A percentile compares a stretch with the other conserved stretches of the same genome.
Conservation (phyloP, 2,113 vertebrate species). For the Rhegmatorhina hoffmannsi region DNA sequence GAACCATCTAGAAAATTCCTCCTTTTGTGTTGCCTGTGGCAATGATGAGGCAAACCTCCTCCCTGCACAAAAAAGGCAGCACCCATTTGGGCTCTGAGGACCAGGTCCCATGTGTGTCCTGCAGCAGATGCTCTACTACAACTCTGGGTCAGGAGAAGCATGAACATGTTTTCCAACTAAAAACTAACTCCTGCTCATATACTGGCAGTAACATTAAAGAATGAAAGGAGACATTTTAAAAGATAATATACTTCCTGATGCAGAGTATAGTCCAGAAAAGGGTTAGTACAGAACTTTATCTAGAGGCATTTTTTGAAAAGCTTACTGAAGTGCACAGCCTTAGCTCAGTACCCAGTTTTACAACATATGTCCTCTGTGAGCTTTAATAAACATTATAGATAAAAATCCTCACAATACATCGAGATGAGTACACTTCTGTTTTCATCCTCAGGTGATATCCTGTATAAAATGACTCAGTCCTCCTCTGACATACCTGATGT, state of each 20-base stretch:
- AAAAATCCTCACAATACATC: neutral
- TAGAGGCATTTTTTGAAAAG: neutral
- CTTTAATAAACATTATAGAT: slow-evolving; percentile 9
- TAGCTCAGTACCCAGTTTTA: slow-evolving; percentile 15
- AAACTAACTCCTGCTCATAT: neutral
- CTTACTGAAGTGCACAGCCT: neutral
- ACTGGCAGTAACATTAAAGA: neutral
- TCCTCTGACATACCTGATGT: neutral
- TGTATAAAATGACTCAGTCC: neutral
- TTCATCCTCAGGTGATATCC: neutral
- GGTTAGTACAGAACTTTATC: neutral
- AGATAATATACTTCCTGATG: neutral
- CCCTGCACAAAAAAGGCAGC: neutral
- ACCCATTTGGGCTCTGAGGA: neutral
- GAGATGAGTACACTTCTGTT: neutral
- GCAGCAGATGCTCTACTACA: neutral
- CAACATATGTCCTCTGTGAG: neutral
- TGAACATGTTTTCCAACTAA: neutral
- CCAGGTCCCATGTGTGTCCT: neutral
- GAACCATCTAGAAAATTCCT: neutral
- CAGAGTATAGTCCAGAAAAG: neutral
- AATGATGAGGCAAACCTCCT: neutral
- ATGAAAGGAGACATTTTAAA: neutral
- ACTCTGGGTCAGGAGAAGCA: neutral
- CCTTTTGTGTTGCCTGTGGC: neutral